Base-by-base conservation (phyloP, 2,113 vertebrate species). In the Pica pica region DNA sequence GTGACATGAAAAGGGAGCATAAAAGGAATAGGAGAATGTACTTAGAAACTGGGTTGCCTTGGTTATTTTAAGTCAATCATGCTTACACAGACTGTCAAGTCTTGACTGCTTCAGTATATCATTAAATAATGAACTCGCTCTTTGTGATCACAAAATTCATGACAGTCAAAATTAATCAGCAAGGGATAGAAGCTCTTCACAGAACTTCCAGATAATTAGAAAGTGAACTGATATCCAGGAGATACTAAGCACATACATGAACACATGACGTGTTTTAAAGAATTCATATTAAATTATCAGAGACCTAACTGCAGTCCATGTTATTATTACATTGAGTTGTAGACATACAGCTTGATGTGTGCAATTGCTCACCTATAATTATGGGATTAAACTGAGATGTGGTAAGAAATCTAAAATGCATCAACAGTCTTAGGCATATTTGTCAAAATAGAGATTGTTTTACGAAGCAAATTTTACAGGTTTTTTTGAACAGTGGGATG, bases 21-120 rank as follows among this genome's bases (percentile, higher is more conserved):
- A 64, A 96, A 88, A 86, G 44, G 55, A 84, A 52, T 33, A 90
- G 59, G 50, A 85, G 68, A 90, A 79, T 80, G 64, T 87, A 70
- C 87, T 91, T 69, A 73, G 89, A 95, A 94, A 71, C 73, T 70
- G 41, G 55, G 83, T 95, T 96, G 81, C 96, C 84, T 87, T 94
- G 73, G 94, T 95, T 96, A 88, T 91, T 95, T 94, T 89, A 87
- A 95, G 73, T 94, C 88, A 90, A 52, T 93, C 77, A 76, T 78
- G 55, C 67, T 96, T 68, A 39, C 52, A 59, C 59, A 95, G 63
- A 42, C 56, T 94, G 83, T 63, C 80, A 96, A 61, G 30, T 37
- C 92, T 68, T 94, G 89, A 78, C 91, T 95, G 93, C 65, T 95
- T 92, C 87, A 81, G 67, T 59, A 4, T 81, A 94, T 96, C 78